Percentiles rank a stretch among this genome's conserved stretches.
Conservation (phyloP, 92 coral and sea anemone genomes). For the Bergia sp. region DNA sequence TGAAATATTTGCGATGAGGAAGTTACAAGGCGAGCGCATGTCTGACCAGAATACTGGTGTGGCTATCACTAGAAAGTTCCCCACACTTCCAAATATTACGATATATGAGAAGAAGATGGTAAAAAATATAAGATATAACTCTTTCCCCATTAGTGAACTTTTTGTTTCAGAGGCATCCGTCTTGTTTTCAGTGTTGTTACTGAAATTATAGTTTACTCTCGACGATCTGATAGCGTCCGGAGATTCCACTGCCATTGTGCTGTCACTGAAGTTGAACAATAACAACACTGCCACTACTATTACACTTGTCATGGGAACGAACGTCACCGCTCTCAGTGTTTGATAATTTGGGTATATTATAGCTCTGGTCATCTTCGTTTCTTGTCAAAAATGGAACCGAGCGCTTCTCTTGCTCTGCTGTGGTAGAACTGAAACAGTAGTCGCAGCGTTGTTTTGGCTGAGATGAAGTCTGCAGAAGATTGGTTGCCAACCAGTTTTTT, state of each 20-base stretch:
- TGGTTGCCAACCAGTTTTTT: neutral
- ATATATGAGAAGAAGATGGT: constrained; percentile 1
- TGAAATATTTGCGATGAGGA: constrained; percentile 12
- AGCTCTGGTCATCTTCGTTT: neutral
- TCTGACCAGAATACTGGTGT: neutral
- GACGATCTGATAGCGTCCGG: neutral
- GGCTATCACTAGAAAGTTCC: constrained; percentile 1
- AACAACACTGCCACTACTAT: neutral
- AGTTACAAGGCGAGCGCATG: constrained; percentile 12
- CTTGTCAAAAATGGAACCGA: neutral
- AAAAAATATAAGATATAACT: constrained; percentile 1
- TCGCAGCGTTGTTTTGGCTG: neutral
- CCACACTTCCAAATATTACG: neutral
- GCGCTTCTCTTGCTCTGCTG: neutral
- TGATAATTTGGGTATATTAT: neutral
- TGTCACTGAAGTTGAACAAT: neutral
- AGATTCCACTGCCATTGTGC: neutral
- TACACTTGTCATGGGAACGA: neutral
- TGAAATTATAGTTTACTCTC: neutral
- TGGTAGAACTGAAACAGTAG: neutral
- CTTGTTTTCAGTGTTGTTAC: neutral
- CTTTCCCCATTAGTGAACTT: neutral
- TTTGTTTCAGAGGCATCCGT: neutral
- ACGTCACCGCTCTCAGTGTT: neutral
- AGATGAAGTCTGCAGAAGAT: neutral